Conservation (phyloP, 2,888 invertebrate genomes). For the Hoplodrina ambigua region DNA sequence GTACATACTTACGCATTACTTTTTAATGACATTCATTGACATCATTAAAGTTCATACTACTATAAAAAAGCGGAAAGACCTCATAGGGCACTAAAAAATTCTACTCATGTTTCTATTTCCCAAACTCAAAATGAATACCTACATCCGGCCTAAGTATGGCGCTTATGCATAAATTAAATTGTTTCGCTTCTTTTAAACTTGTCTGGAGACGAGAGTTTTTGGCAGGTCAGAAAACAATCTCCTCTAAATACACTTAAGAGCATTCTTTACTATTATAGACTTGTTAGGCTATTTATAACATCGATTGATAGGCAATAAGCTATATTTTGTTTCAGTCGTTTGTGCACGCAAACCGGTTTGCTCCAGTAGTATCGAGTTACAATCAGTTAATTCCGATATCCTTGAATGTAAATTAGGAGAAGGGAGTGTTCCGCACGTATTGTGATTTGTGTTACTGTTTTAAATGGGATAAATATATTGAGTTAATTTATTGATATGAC, state of each 20-base stretch:
- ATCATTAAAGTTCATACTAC: too few relatives aligned
- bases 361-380: slow-evolving; percentile 36
- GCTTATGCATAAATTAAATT: too few relatives aligned
- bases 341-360: slow-evolving; percentile 46
- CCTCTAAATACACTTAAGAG: neutral
- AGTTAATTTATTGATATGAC: slow-evolving; percentile 15
- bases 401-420: slow-evolving; percentile 76
- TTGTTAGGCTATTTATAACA: slow-evolving; percentile 16
- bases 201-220: too few relatives aligned
- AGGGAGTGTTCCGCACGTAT: slow-evolving; percentile 65
- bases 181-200: too few relatives aligned
- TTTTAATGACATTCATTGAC: too few relatives aligned
- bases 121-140: too few relatives aligned
- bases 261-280: slow-evolving; percentile 6
- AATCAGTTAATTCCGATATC: slow-evolving; percentile 65
- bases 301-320: slow-evolving; percentile 12
- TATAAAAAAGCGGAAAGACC: too few relatives aligned
- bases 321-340: slow-evolving; percentile 23
- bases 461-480: slow-evolving; percentile 13
- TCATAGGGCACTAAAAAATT: too few relatives aligned
- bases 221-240: too few relatives aligned
- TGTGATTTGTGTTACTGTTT: slow-evolving; percentile 47
- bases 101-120: too few relatives aligned
- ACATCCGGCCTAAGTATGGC: too few relatives aligned
- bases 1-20: too few relatives aligned